These are phyloP conservation scores for Acrobasis suavella DNA, from an alignment of 2,888 invertebrate genomes.

Conservation along the genomic window DNA sequence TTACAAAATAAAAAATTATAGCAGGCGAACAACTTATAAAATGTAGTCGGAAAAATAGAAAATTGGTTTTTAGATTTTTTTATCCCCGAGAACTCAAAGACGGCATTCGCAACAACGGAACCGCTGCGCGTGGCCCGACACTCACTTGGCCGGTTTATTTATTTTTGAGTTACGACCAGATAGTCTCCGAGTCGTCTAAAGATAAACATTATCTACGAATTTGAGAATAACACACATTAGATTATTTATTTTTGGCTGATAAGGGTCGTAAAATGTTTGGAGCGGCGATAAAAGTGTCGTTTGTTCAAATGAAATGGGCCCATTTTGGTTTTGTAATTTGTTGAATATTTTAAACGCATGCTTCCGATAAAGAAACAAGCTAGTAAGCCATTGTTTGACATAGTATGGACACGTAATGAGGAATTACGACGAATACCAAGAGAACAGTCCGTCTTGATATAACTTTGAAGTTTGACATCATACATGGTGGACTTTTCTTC, in stretches of 20 bases:
- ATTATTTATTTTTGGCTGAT: slow-evolving; percentile 10
- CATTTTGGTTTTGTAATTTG: neutral
- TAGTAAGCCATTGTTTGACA: neutral
- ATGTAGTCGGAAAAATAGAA: too few relatives aligned
- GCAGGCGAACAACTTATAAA: too few relatives aligned
- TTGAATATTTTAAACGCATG: neutral
- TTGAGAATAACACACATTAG: slow-evolving; percentile 16
- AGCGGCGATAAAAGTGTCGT: neutral
- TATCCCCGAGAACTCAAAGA: too few relatives aligned
- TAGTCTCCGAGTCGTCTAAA: neutral
- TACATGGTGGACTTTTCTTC: too few relatives aligned
- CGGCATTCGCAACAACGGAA: too few relatives aligned
- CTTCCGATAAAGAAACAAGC: too few relatives aligned
- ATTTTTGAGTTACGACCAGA: neutral
- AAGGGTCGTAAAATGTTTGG: slow-evolving; percentile 8
- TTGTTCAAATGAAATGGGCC: neutral
- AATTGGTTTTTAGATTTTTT: too few relatives aligned
- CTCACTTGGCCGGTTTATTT: neutral
- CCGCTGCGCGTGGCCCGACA: too few relatives aligned
- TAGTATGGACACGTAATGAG: neutral
- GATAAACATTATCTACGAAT: slow-evolving; percentile 14
- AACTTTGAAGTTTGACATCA: too few relatives aligned
- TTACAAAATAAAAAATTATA: too few relatives aligned
- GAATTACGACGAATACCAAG: neutral
- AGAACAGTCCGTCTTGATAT: too few relatives aligned